A percentile compares a stretch with the other conserved stretches of the same genome.
Conservation (phyloP, 2,797 vertebrate genomes). For the Sebastes flavidus region DNA sequence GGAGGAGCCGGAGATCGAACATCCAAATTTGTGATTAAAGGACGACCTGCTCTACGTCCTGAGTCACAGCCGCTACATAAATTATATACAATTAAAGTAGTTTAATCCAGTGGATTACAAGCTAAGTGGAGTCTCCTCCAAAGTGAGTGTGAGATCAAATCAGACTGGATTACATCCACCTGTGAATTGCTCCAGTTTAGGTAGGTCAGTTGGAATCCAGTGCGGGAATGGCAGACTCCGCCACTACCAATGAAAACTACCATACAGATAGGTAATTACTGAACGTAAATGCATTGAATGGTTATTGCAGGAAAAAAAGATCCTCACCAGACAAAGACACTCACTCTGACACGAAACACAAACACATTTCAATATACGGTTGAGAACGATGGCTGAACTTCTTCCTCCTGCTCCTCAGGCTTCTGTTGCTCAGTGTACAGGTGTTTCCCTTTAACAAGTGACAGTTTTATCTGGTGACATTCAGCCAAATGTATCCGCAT, state of each 20-base stretch:
- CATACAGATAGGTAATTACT: background rate
- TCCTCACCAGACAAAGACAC: too few species aligned
- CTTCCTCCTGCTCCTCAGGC: too few species aligned
- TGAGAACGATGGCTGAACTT: too few species aligned
- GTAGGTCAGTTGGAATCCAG: background rate
- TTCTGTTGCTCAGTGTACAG: too few species aligned
- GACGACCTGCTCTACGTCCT: background rate
- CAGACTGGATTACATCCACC: background rate
- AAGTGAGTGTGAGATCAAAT: background rate
- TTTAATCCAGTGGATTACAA: background rate
- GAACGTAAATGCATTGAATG: background rate
- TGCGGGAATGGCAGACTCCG: background rate
- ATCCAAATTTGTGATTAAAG: background rate
- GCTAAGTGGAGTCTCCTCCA: background rate
- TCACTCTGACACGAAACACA: too few species aligned
- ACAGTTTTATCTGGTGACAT: too few species aligned
- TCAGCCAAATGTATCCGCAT: too few species aligned
- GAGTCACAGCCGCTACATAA: background rate
- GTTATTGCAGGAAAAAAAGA: background rate
- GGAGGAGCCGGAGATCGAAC: background rate
- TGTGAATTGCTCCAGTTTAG: background rate
- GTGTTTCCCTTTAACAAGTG: too few species aligned
- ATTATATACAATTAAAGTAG: background rate
- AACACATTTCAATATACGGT: too few species aligned
- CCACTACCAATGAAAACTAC: background rate